A percentile compares a stretch with the other conserved stretches of the same genome.
phyloP scores from a whole-genome alignment of 2,797 vertebrate genomes.

The Scleropages formosus region DNA sequence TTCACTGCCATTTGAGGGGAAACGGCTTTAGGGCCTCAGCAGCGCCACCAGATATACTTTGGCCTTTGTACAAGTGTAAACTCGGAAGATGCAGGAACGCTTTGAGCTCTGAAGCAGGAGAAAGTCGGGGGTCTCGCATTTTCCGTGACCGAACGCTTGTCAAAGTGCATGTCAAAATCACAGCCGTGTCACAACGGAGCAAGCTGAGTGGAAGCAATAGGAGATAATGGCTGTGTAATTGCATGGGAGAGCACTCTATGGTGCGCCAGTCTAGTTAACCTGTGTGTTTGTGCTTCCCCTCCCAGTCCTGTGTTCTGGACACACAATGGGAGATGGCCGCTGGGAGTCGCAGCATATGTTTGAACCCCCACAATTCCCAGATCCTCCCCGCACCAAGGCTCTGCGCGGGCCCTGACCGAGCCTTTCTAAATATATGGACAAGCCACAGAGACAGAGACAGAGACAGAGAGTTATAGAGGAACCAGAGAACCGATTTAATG shows the following conservation, averaged over 20 bases:
- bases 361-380: background rate
- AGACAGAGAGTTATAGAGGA: constrained; percentile 12
- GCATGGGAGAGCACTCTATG: background rate
- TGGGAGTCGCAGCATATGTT: constrained; percentile 28
- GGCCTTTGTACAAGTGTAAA: background rate
- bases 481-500: constrained; percentile 20
- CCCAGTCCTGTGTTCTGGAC: background rate
- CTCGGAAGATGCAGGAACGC: background rate
- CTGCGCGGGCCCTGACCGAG: constrained; percentile 12
- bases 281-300: background rate
- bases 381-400: background rate
- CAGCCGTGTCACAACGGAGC: constrained; percentile 13
- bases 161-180: background rate
- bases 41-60: background rate
- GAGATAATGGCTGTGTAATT: constrained; percentile 9
- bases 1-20: background rate
- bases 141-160: background rate
- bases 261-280: background rate
- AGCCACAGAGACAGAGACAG: constrained; percentile 13
- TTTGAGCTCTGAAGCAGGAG: background rate
- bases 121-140: background rate
- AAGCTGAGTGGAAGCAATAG: background rate
- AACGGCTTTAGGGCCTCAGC: background rate
- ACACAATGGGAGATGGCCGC: background rate
- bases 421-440: constrained; percentile 31